Evolutionary conservation across 2,888 invertebrate species (phyloP), one percentile per base, ranked within the genome.

Genomic region (Gandaritis pyraliata): DNA sequence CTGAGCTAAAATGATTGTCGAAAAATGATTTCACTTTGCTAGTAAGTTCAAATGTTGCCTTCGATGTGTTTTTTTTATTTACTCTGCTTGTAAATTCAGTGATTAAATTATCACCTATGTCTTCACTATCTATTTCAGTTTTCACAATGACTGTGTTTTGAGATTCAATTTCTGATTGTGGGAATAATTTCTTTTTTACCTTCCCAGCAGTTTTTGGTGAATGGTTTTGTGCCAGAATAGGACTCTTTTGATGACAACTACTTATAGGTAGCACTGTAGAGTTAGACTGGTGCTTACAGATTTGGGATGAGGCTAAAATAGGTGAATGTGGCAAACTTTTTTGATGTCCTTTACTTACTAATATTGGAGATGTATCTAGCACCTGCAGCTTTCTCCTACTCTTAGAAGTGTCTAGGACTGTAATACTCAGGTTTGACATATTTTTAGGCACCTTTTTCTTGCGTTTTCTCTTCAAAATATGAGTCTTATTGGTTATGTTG

Each of bases 11-110:
- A 62, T 88, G 73, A 53, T 73, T 85, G 13, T 88, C 80, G 54
- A 91, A 90, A 69, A 79, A 91, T 41, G 77, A 75, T 72, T 82
- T 86, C 0, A 86, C 81, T 65, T 76, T 84, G n/a, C 77, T 80
- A 1, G 73, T 72, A 49, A 87, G 65, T 38, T 82, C 76, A 12
- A 51, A 7, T 57, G 69, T 72, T 3, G 66, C 54, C 10, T 55
- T 55, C 12, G 65, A 12, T 23, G 57, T 56, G 47, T 62, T 59
- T 15, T n/a, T 41, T 45, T 62, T 46, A 18, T 12, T 29, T 18
- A 13, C 33, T 46, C 4, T 23, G 10, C 18, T 30, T 4, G 11
- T 1, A 52, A 12, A 12, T 10, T 5, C 41, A 23, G 15, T 23
- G 12, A 10, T 50, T 52, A 13, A 12, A 23, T 43, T 11, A 39